Percentiles rank a stretch among this genome's conserved stretches.
phyloP scores from a whole-genome alignment of 1,140 invertebrate species.

The Paraescarpia echinospica region DNA sequence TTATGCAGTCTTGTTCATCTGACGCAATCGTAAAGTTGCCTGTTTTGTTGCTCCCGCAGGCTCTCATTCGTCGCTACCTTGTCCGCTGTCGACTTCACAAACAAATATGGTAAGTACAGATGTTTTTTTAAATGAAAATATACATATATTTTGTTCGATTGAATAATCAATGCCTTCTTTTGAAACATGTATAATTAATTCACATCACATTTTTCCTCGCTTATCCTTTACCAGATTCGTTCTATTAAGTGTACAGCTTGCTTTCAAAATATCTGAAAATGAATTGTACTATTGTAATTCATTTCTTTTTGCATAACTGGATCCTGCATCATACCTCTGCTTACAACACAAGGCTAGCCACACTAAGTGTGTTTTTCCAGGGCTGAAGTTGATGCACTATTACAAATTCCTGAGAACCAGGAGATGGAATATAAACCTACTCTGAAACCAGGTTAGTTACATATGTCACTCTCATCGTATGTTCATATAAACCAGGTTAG shows the following conservation, averaged over 20 bases:
- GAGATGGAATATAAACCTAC: constrained; percentile 45
- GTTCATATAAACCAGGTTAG: not conserved
- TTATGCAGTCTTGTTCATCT: not conserved
- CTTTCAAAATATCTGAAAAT: too few relatives aligned
- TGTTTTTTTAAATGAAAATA: not conserved
- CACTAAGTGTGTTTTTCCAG: constrained; percentile 24
- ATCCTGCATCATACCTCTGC: not conserved
- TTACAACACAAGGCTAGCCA: not conserved
- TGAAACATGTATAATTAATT: too few relatives aligned
- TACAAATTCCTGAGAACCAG: constrained; percentile 38
- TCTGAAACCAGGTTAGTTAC: constrained; percentile 40
- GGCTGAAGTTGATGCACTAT: constrained; percentile 38
- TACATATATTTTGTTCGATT: too few relatives aligned
- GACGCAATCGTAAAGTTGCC: not conserved
- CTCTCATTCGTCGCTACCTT: constrained; percentile 44
- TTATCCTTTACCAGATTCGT: too few relatives aligned
- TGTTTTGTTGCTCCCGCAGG: constrained; percentile 31
- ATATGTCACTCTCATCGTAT: not conserved
- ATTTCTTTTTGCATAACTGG: too few relatives aligned
- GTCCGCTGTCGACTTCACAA: constrained; percentile 37
- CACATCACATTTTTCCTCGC: too few relatives aligned
- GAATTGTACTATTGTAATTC: too few relatives aligned
- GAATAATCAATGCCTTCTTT: not conserved
- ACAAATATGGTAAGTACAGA: constrained; percentile 33
- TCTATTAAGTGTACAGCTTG: too few relatives aligned